Evolutionary conservation across 2,797 vertebrate genomes (phyloP), one percentile per base, ranked within the genome.

Genomic region (Tokudaia tokunoshimensis): DNA sequence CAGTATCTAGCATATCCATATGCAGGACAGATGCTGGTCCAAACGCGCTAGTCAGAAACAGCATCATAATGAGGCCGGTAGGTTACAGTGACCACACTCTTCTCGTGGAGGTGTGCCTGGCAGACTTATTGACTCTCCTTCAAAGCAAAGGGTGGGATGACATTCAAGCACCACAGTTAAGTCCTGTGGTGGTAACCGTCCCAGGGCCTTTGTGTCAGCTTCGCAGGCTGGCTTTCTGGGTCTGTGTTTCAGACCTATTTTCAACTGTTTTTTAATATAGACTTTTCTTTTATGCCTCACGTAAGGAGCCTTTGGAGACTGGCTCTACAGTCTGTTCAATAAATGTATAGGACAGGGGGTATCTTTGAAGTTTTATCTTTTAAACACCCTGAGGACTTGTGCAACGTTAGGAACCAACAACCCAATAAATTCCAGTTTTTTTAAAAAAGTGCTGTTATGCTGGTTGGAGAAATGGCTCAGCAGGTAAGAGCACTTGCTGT

Each of bases 271-370:
- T 94, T 97, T 95, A 94, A 91, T 84, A 52, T 63, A 74, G 90
- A 86, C 52, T 83, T 97, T 94, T 61, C 91, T 75, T 97, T 95
- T 97, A 80, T 82, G 70, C 70, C 57, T 95, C 93, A 89, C 34
- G 12, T 0, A 65, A 92, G 86, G 76, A 81, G 70, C 17, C 87
- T 92, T 96, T 91, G 8, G 91, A 90, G 55, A 34, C 94, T 70
- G 74, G 55, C 37, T 82, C 24, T 85, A 26, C 9, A 0, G 5
- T 91, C 59, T 52, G 57, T n/a, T 96, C 65, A 89, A 81, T 89
- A 97, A 90, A 90, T 65, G 84, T 52, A 52, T 79, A 74, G 65
- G 93, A 70, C 3, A 0, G 15, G 41, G 44, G 80, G 6, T 65
- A 5, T 89, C 65, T 59, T 41, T 0, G 1, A 63, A 44, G 17